These are phyloP conservation scores for Leptopilina syphax DNA, from an alignment of 2,888 invertebrate genomes.

Conservation along the genomic window DNA sequence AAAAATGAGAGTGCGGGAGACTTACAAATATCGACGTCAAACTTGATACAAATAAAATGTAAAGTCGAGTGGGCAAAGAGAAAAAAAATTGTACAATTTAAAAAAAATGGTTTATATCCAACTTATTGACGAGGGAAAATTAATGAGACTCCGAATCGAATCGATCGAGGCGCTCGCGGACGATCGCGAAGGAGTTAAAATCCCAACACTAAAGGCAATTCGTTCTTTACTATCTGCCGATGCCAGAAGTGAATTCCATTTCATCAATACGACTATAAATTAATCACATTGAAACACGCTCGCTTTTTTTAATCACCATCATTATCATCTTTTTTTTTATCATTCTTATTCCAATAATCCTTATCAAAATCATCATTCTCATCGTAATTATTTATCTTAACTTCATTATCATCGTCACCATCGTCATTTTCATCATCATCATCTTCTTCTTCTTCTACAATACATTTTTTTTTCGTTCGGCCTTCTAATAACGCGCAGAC, in stretches of 20 bases:
- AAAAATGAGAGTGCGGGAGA: not conserved
- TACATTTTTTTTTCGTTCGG: conserved; percentile 30
- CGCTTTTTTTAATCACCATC: not conserved
- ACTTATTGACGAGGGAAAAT: conserved; percentile 56
- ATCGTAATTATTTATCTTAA: not conserved
- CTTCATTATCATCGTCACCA: not conserved
- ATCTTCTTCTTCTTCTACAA: conserved; percentile 5
- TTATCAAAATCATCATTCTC: conserved; percentile 16
- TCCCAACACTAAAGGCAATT: conserved; percentile 66
- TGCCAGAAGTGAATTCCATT: conserved; percentile 41
- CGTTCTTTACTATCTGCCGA: conserved; percentile 56
- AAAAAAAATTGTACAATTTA: not conserved
- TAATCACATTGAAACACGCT: conserved; percentile 22
- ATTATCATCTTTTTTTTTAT: too few species aligned
- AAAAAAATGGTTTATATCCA: conserved; percentile 37
- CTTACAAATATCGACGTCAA: conserved; percentile 21
- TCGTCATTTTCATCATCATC: conserved; percentile 21
- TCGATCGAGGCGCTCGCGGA: conserved; percentile 60
- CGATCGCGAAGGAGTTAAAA: conserved; percentile 61
- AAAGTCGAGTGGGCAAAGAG: conserved; percentile 4
- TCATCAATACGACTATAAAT: not conserved
- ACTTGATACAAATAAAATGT: not conserved
- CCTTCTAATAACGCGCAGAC: conserved; percentile 50
- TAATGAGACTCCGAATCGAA: conserved; percentile 60
- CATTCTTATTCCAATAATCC: not conserved